These are phyloP conservation scores for Trachelus tabidus DNA, from an alignment of 2,888 invertebrate genomes.

Conservation along the genomic window DNA sequence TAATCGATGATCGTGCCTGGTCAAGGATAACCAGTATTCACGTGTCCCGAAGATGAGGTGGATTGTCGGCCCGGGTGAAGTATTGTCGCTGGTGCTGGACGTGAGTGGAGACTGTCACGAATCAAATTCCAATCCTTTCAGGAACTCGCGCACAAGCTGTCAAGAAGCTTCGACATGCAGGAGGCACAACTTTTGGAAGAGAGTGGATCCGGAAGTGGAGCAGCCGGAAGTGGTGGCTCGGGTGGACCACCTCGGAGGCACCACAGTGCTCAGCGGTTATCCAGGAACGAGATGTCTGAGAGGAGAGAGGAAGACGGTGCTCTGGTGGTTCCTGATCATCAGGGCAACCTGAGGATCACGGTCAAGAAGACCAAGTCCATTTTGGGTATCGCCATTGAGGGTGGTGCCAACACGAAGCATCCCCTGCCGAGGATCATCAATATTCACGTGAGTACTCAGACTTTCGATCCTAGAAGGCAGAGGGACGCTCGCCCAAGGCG, in stretches of 20 bases:
- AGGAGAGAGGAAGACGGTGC: slow-evolving; percentile 76
- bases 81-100: background rate
- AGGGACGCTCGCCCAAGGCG: background rate
- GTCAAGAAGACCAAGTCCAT: slow-evolving; percentile 95
- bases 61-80: background rate
- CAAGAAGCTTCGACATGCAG: slow-evolving; percentile 90
- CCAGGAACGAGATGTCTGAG: slow-evolving; percentile 52
- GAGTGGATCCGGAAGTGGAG: slow-evolving; percentile 45
- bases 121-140: slow-evolving; percentile 64
- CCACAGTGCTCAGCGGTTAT: slow-evolving; percentile 59
- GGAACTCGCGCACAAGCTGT: slow-evolving; percentile 89
- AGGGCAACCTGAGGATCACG: slow-evolving; percentile 88
- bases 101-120: slow-evolving; percentile 10
- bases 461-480: background rate
- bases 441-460: slow-evolving; percentile 82
- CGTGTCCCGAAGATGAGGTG: background rate
- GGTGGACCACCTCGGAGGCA: slow-evolving; percentile 58
- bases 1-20: background rate
- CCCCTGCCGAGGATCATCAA: slow-evolving; percentile 95
- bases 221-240: slow-evolving; percentile 44
- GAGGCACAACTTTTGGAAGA: slow-evolving; percentile 68
- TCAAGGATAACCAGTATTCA: background rate
- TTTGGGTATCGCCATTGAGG: slow-evolving; percentile 96
- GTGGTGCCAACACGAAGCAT: slow-evolving; percentile 95
- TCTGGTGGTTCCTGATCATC: slow-evolving; percentile 84